Evolutionary conservation across 2,797 vertebrate genomes (phyloP).

Genomic region (Cyclopterus lumpus): DNA sequence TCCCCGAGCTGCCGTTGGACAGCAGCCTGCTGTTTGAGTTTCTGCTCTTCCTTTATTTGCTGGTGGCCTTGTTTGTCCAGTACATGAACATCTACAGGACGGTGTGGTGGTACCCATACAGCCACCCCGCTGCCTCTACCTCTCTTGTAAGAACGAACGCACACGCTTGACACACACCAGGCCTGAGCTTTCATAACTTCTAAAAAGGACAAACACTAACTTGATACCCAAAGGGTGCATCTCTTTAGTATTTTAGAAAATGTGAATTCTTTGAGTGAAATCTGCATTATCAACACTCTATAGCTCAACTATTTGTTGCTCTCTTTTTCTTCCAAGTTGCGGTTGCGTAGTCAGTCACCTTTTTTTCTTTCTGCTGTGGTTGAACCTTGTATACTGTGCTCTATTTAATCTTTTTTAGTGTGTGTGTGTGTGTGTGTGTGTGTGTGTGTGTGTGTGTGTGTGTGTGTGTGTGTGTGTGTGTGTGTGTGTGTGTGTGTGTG

Average conservation of each 20-base stretch:
- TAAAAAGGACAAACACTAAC: background rate
- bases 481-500: too few species aligned
- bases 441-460: too few species aligned
- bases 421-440: background rate
- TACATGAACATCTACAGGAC: conserved; percentile 99
- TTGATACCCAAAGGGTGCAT: background rate
- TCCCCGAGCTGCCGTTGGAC: conserved; percentile 95
- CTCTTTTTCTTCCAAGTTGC: background rate
- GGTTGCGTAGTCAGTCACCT: background rate
- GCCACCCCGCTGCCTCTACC: conserved; percentile 95
- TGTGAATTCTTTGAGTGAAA: background rate
- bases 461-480: too few species aligned
- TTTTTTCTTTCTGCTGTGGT: background rate
- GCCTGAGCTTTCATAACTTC: background rate
- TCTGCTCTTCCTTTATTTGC: conserved; percentile 95
- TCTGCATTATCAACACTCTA: background rate
- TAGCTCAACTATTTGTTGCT: background rate
- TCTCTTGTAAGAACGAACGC: conserved; percentile 87
- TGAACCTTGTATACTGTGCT: background rate
- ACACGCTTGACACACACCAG: background rate
- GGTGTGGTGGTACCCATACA: conserved; percentile 99
- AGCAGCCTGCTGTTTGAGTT: conserved; percentile 95
- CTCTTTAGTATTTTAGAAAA: background rate
- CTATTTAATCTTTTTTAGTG: background rate
- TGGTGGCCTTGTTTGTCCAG: conserved; percentile 97